A percentile compares a stretch with the other conserved stretches of the same genome.
phyloP scores from a whole-genome alignment of 2,113 vertebrate species.

The Maccullochella peelii region DNA sequence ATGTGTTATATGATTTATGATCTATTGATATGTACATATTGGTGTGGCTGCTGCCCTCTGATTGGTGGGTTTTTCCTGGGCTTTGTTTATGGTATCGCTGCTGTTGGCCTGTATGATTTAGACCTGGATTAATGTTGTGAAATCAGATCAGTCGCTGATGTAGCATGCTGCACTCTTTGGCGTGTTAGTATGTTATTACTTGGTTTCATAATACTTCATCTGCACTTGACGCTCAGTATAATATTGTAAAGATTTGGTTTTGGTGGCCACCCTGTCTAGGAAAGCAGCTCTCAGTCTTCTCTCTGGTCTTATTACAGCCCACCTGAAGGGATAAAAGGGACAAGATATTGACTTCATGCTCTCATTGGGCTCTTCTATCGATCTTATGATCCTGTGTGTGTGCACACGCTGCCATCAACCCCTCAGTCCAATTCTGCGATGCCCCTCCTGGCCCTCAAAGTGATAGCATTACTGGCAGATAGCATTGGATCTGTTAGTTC shows the following conservation, averaged over 20 bases:
- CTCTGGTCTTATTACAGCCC: conserved; percentile 69
- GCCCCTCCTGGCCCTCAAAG: conserved; percentile 44
- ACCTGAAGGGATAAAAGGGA: conserved; percentile 77
- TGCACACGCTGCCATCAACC: conserved; percentile 61
- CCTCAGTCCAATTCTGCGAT: conserved; percentile 55
- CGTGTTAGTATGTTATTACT: conserved; percentile 58
- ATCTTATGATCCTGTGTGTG: conserved; percentile 57
- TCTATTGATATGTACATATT: not conserved
- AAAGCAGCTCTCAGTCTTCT: conserved; percentile 54
- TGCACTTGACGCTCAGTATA: conserved; percentile 51
- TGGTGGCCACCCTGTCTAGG: conserved; percentile 20
- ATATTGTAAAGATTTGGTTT: conserved; percentile 64
- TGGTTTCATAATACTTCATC: conserved; percentile 69
- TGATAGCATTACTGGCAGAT: conserved; percentile 67
- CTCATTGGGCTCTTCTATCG: conserved; percentile 65
- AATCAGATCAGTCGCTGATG: not conserved
- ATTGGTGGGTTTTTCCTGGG: not conserved
- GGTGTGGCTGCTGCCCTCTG: not conserved
- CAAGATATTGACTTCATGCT: conserved; percentile 73
- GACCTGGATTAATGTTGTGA: not conserved
- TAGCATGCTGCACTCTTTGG: conserved; percentile 13
- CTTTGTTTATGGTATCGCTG: not conserved
- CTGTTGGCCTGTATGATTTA: not conserved
- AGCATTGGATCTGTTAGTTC: conserved; percentile 57
- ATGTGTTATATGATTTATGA: not conserved